Conservation (phyloP, 2,113 vertebrate genomes). For the Phasianus colchicus region DNA sequence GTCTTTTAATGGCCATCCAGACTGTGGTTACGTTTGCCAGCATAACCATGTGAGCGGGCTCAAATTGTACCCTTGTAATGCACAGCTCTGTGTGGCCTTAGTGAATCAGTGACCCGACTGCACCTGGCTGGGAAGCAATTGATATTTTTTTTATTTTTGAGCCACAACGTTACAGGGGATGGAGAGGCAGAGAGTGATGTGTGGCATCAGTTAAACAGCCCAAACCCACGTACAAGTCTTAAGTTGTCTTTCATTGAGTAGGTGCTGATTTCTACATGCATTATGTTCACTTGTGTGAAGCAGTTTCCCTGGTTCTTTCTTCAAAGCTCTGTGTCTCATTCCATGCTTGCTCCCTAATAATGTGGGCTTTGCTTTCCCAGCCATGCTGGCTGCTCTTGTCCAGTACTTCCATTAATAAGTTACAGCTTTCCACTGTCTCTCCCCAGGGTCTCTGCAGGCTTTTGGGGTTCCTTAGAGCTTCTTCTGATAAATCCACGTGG, state of each 20-base stretch:
- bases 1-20: background rate
- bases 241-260: background rate
- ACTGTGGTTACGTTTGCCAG: slow-evolving; percentile 2
- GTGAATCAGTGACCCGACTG: slow-evolving; percentile 12
- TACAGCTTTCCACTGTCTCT: background rate
- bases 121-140: background rate
- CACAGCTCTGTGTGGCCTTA: background rate
- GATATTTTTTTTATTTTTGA: background rate
- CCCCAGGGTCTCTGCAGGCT: background rate
- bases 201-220: too few relatives aligned
- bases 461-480: background rate
- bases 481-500: fast-evolving
- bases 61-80: slow-evolving; percentile 46
- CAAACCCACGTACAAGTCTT: background rate
- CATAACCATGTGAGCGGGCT: background rate
- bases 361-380: background rate
- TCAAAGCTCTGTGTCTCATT: background rate
- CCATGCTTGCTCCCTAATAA: background rate
- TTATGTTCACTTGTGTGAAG: background rate
- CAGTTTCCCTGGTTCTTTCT: background rate
- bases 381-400: background rate
- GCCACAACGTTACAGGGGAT: background rate
- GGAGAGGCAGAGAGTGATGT: background rate
- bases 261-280: background rate
- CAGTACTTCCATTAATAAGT: background rate